Conservation (phyloP, 2,113 vertebrate genomes). For the Crocuta crocuta region DNA sequence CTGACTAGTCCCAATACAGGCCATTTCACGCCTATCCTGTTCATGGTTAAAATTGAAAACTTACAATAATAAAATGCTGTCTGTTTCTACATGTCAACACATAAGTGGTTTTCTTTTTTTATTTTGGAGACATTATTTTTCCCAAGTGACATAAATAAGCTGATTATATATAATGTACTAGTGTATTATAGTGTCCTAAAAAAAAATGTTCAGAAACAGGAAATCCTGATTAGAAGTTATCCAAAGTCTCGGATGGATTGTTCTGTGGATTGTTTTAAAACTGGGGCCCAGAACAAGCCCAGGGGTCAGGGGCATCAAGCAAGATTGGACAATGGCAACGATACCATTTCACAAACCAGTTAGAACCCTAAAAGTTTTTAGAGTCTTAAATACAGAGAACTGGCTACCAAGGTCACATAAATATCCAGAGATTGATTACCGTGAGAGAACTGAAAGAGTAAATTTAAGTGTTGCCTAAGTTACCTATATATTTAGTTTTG, state of each 20-base stretch:
- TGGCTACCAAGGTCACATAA: background rate
- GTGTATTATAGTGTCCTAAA: background rate
- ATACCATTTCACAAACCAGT: background rate
- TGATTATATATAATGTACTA: background rate
- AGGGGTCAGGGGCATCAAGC: background rate
- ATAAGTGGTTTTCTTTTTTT: background rate
- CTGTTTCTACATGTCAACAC: background rate
- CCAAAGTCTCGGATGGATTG: background rate
- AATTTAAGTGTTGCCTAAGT: background rate
- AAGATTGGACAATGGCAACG: background rate
- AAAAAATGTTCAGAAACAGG: background rate
- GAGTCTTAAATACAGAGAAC: background rate
- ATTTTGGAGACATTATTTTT: slow-evolving; percentile 33
- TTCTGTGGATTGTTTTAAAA: background rate
- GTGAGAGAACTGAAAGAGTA: background rate
- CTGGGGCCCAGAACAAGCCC: too few relatives aligned
- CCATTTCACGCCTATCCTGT: background rate
- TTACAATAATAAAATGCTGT: background rate
- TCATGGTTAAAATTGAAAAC: background rate
- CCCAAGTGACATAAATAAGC: background rate
- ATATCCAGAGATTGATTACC: background rate
- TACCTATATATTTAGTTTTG: background rate
- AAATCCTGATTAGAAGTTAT: background rate
- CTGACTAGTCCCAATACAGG: background rate
- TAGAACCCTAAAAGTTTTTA: background rate